These are phyloP conservation scores for Aspiorhynchus laticeps DNA, from an alignment of 2,113 vertebrate genomes.

Conservation along the genomic window DNA sequence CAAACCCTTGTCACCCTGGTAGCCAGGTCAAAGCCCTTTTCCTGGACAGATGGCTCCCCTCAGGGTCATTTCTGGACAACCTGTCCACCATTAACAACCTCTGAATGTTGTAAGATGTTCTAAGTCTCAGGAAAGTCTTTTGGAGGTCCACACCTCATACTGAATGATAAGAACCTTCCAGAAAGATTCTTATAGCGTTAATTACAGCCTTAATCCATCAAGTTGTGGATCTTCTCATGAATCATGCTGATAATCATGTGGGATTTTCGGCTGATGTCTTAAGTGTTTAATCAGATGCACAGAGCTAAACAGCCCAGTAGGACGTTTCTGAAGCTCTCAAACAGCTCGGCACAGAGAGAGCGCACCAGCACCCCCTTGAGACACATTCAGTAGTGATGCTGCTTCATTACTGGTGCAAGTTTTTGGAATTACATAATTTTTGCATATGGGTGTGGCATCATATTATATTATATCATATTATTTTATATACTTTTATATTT, in stretches of 20 bases:
- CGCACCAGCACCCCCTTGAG: conserved; percentile 65
- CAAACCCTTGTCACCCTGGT: conserved; percentile 62
- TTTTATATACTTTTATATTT: neutral
- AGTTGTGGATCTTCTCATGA: neutral
- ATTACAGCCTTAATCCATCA: neutral
- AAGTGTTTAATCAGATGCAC: conserved; percentile 4
- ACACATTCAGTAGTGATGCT: neutral
- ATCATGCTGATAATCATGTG: neutral
- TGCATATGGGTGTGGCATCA: neutral
- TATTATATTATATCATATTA: neutral
- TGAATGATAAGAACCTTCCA: neutral
- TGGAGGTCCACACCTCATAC: neutral
- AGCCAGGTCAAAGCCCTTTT: conserved; percentile 53
- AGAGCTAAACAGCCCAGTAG: neutral
- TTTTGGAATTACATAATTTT: neutral
- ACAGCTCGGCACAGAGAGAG: conserved; percentile 47
- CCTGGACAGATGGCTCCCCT: conserved; percentile 72
- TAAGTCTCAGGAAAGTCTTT: neutral
- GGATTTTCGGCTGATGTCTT: neutral
- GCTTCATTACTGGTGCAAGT: neutral
- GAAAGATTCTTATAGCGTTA: neutral
- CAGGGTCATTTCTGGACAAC: conserved; percentile 50
- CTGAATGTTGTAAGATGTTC: neutral
- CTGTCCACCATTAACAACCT: conserved; percentile 22
- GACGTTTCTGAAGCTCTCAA: neutral